Percentiles rank a stretch among this genome's conserved stretches.
Conservation (phyloP, 1,140 invertebrate species). For the Hyphantria cunea region DNA sequence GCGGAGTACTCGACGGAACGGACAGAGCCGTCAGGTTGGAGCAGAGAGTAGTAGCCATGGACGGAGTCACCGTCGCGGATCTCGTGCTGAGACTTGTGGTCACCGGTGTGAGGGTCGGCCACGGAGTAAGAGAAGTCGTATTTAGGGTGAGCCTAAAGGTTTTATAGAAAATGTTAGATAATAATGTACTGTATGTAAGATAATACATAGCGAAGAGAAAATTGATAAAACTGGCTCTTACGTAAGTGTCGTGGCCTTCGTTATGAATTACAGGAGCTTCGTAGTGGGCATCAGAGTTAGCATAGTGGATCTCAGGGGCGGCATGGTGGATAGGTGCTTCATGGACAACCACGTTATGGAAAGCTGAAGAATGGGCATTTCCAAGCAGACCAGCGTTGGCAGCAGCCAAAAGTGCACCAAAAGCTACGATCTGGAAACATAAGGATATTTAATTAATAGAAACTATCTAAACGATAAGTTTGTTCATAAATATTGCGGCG, state of each 20-base stretch:
- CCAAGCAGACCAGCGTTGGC: conserved; percentile 43
- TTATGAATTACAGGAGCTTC: conserved; percentile 41
- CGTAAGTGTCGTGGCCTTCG: conserved; percentile 57
- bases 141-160: conserved; percentile 55
- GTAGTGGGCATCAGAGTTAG: conserved; percentile 37
- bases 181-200: not conserved
- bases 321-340: conserved; percentile 43
- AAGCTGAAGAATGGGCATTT: conserved; percentile 51
- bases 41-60: conserved; percentile 67
- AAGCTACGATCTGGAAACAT: conserved; percentile 44
- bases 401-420: conserved; percentile 50
- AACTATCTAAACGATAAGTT: too few relatives aligned
- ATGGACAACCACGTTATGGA: conserved; percentile 68
- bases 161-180: not conserved
- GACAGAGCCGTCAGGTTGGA: conserved; percentile 74
- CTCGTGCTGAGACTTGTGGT: conserved; percentile 65
- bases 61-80: conserved; percentile 64
- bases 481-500: too few relatives aligned
- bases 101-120: conserved; percentile 71
- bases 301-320: conserved; percentile 12
- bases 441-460: too few relatives aligned
- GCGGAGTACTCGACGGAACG: conserved; percentile 74
- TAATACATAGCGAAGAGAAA: too few relatives aligned
- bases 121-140: conserved; percentile 82
- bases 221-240: conserved; percentile 30